Evolutionary conservation across 2,113 vertebrate species (phyloP), one percentile per base, ranked within the genome.

Genomic region (Philantomba maxwellii): DNA sequence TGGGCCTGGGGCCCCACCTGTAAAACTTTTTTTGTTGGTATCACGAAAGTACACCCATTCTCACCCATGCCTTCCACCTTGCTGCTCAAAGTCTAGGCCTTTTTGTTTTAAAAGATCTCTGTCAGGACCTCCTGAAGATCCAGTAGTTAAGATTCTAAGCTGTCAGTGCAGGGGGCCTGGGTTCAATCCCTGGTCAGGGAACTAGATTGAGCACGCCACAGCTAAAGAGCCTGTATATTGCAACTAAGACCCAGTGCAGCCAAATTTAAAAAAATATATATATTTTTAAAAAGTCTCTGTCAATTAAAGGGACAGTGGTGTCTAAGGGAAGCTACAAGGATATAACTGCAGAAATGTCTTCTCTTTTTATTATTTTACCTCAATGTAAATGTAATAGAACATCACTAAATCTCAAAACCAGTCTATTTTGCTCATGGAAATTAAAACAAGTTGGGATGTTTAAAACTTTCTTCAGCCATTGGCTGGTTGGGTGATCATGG

Each of bases 211-310:
- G 23, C 70, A 75, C 0, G 21, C 39, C 39, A 26, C 70, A 43
- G 23, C 36, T 75, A 43, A 75, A 75, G 70, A 75, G 11, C 23
- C 36, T 75, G 39, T 12, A 43, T 43, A 26, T 43, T 75, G 70
- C 70, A 75, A 43, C 36, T 14, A 75, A 75, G 36, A 43, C 70
- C 36, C 36, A 75, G 21, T 39, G 70, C 11, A 26, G 36, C 70
- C 70, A 75, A 75, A 75, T 75, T 25, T 3, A 75, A 75, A 43
- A 73, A 23, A 43, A 43, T n/a, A n/a, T n/a, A 43, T 0, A 3
- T 66, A n/a, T 64, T 64, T n/a, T 0, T 2, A 12, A 45, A 43
- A 73, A 0, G 0, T 39, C 66, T 66, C 64, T 16, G 23, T 26
- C 78, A 77, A 33, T 62, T 33, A 62, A 30, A 62, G 28, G 60